Evolutionary conservation across 2,888 invertebrate species (phyloP), one percentile per base, ranked within the genome.

Genomic region (Cyclophora albipunctata): DNA sequence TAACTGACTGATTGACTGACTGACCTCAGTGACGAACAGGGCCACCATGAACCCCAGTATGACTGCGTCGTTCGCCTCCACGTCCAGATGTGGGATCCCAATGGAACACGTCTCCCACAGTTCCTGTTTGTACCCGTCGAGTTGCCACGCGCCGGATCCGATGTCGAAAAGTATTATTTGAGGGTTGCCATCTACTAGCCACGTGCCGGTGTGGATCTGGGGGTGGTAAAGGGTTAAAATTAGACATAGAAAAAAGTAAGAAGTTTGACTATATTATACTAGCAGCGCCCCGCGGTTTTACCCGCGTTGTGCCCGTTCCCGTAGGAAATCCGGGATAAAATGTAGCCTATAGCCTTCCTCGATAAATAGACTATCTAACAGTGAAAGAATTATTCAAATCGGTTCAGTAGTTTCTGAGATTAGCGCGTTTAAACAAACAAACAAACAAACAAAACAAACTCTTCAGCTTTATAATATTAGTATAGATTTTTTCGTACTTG

Each of bases 171-270:
- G 90, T 49, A 99, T 93, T 43, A 99, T 94, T 81, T 98, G 98
- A 0, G 99, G 99, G 88, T 98, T 99, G n/a, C 99, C 99, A 73
- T 99, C 99, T 2, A 99, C 99, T 46, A 99, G 84, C 99, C 99
- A 99, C 3, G 98, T 94, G n/a, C 99, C 99, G 40, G 96, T 97
- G 71, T 96, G 93, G 5, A 98, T 90, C 95, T 96, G 70, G 34
- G 34, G 34, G 50, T 2, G 48, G 20, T 45, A 49, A 34, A 49
- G n/a, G 2, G 34, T 7, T 5, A 7, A 45, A 34, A 37, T n/a
- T 20, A 20, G 20, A 20, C 20, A n/a, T n/a, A n/a, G n/a, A n/a
- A n/a, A n/a, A n/a, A n/a, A n/a, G n/a, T n/a, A n/a, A n/a, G n/a
- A n/a, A n/a, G n/a, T n/a, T n/a, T n/a, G n/a, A n/a, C n/a, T n/a